Conservation (phyloP, 2,797 vertebrate species). For the Epinephelus malabaricus region DNA sequence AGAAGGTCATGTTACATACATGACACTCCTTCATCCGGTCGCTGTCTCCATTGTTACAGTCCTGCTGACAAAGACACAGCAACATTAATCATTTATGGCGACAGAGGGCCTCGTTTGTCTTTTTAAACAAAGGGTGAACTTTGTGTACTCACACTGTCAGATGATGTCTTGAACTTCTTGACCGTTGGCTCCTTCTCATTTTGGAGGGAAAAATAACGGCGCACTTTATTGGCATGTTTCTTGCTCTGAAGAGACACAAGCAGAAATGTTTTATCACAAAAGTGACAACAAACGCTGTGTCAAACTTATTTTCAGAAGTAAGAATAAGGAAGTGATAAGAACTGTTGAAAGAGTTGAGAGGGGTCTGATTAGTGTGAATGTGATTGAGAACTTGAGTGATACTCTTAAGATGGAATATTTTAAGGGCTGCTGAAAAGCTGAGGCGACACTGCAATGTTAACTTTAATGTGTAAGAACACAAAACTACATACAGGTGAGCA, state of each 20-base stretch:
- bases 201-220: slow-evolving; percentile 91
- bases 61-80: slow-evolving; percentile 72
- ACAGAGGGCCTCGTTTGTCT: neutral
- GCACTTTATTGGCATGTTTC: slow-evolving; percentile 97
- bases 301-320: no score
- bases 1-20: slow-evolving; percentile 97
- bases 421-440: no score
- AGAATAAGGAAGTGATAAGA: no score
- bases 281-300: no score
- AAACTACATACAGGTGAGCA: no score
- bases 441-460: no score
- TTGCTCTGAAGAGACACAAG: slow-evolving; percentile 88
- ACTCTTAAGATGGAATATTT: no score
- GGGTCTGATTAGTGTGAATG: no score
- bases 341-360: no score
- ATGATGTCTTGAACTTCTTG: slow-evolving; percentile 80
- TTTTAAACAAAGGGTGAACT: neutral
- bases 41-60: slow-evolving; percentile 85
- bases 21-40: slow-evolving; percentile 93
- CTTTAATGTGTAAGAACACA: no score
- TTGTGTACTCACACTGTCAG: slow-evolving; percentile 75
- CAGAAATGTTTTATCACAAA: neutral
- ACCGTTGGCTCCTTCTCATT: slow-evolving; percentile 86
- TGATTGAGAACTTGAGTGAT: no score
- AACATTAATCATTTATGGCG: neutral